Evolutionary conservation across 2,113 vertebrate genomes (phyloP).

Genomic region (Mola mola): DNA sequence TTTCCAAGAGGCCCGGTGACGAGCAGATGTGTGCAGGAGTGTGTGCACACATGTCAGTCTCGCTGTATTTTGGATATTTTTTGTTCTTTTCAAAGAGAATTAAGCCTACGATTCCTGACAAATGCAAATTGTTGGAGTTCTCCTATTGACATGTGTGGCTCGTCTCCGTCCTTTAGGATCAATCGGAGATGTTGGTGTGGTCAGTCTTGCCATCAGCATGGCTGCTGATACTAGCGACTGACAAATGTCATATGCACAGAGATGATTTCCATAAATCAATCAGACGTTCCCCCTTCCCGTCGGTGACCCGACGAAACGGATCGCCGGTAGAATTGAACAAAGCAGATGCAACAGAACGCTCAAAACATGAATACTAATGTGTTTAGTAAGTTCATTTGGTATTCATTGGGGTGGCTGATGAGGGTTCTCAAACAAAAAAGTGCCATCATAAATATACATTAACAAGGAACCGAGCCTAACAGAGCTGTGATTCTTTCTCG

Average conservation of each 20-base stretch:
- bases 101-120: constrained; percentile 40
- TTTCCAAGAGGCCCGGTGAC: constrained; percentile 72
- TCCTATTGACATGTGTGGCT: constrained; percentile 5
- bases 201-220: constrained; percentile 56
- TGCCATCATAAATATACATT: constrained; percentile 8
- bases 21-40: constrained; percentile 75
- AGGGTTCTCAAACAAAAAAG: constrained; percentile 13
- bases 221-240: constrained; percentile 52
- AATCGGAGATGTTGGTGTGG: constrained; percentile 32
- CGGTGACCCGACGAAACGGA: constrained; percentile 29
- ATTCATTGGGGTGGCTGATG: constrained; percentile 7
- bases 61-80: constrained; percentile 44
- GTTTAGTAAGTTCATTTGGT: constrained; percentile 20
- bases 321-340: constrained; percentile 41
- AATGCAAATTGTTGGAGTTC: constrained; percentile 17
- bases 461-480: too few relatives aligned
- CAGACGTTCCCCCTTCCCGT: not conserved
- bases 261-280: constrained; percentile 71
- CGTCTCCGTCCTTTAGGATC: not conserved
- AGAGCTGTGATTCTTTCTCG: too few relatives aligned
- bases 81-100: constrained; percentile 44
- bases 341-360: constrained; percentile 21
- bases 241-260: constrained; percentile 56
- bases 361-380: constrained; percentile 25
- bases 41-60: not conserved